Base-by-base conservation (phyloP, 2,113 vertebrate genomes). In the Gulo gulo region DNA sequence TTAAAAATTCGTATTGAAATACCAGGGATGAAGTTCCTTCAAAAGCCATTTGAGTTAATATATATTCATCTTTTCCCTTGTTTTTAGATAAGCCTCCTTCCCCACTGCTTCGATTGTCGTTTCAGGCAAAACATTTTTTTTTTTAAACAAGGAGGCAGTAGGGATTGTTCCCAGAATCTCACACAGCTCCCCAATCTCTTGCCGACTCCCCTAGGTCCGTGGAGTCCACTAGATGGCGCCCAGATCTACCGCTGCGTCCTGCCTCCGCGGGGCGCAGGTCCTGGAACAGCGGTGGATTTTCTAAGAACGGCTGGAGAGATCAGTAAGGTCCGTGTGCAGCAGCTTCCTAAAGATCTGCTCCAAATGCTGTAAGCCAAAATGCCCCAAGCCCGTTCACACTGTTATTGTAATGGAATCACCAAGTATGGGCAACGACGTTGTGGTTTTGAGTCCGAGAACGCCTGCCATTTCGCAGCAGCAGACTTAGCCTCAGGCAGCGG, bases 161-260 rank as follows among this genome's bases (percentile, higher is more conserved):
- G 63, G 80, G 4, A 50, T 26, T 34, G 26, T 47, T 80, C 26
- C 12, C 31, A 74, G 88, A 39, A 20, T 73, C 45, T 80, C 67
- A 1, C 1, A 2, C 12, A 65, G 74, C 4, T 8, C 42, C 12
- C 7, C n/a, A 2, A 23, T 20, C 36, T 69, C 82, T 85, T 16
- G 61, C 36, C 6, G 36, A 79, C 63, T 71, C 23, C 55, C 88
- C 85, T 78, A 24, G 31, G 65, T 55, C 87, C 9, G 23, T 2
- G 82, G 90, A 36, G 34, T 45, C 98, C 98, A 98, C 98, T 80
- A 97, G 98, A 94, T 98, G 98, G 98, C 97, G 96, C 98, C 78
- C 63, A 86, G 67, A 57, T n/a, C 95, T 87, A 21, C 93, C 10
- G 26, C 88, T 15, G 93, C 15, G 2, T 6, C 4, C n/a, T 5